phyloP scores from a whole-genome alignment of 2,888 invertebrate species.

The Melanotus villosus region DNA sequence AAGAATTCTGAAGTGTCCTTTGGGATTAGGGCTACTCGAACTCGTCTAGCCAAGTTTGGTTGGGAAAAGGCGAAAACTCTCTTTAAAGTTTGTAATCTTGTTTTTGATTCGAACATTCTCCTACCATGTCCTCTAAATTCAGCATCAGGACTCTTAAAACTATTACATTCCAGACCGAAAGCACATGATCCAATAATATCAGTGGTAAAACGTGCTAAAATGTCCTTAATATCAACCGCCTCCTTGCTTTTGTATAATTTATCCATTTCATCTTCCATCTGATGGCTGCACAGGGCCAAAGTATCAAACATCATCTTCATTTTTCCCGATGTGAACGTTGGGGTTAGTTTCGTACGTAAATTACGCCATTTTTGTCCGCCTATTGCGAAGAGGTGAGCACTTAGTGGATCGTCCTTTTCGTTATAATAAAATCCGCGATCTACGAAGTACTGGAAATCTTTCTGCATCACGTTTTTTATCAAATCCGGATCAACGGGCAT shows the following conservation, averaged over 20 bases:
- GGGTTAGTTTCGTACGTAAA: no score
- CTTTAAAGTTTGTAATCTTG: background rate
- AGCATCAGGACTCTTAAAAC: conserved; percentile 70
- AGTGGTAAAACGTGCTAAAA: conserved; percentile 72
- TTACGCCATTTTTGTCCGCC: no score
- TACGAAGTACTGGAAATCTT: conserved; percentile 74
- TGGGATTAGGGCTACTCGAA: conserved; percentile 45
- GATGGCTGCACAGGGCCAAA: conserved; percentile 71
- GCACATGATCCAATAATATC: no score
- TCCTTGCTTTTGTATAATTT: conserved; percentile 59
- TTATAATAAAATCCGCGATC: conserved; percentile 74
- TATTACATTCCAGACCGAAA: no score
- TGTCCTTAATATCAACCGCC: conserved; percentile 64
- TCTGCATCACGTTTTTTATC: conserved; percentile 68
- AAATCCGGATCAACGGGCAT: conserved; percentile 54
- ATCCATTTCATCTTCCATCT: conserved; percentile 68
- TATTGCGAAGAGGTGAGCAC: conserved; percentile 72
- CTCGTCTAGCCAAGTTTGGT: conserved; percentile 32
- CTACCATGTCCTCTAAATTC: conserved; percentile 61
- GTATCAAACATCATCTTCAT: no score
- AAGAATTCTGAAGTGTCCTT: conserved; percentile 54
- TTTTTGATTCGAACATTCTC: conserved; percentile 34
- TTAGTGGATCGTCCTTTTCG: conserved; percentile 72
- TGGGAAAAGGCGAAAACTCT: conserved; percentile 59
- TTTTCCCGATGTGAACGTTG: no score